phyloP scores from a whole-genome alignment of 2,888 invertebrate species.

The Protodeltote pygarga region DNA sequence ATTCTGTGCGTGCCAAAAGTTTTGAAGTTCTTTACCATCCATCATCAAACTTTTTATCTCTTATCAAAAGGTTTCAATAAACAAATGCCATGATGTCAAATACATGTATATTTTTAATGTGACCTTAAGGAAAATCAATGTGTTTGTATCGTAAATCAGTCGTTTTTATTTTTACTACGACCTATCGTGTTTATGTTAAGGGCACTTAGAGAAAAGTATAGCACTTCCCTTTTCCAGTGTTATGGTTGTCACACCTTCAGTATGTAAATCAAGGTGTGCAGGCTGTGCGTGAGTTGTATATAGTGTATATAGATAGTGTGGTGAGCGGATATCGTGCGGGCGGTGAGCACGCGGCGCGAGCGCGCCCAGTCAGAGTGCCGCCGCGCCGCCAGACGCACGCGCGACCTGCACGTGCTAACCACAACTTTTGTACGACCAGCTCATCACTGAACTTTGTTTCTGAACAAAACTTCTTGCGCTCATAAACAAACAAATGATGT shows the following conservation, averaged over 20 bases:
- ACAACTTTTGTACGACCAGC: slow-evolving; percentile 60
- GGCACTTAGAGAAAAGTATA: slow-evolving; percentile 11
- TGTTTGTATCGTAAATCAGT: too few species aligned
- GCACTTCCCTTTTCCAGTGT: slow-evolving; percentile 23
- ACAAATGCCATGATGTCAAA: too few species aligned
- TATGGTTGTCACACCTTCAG: slow-evolving; percentile 58
- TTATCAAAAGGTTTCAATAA: neutral
- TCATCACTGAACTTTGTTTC: slow-evolving; percentile 73
- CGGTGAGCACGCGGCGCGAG: slow-evolving; percentile 80
- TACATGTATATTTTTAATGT: too few species aligned
- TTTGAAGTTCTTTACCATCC: slow-evolving; percentile 28
- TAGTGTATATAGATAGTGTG: slow-evolving; percentile 73
- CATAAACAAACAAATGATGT: slow-evolving; percentile 71
- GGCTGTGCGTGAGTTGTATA: slow-evolving; percentile 63
- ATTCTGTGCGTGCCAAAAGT: slow-evolving; percentile 42
- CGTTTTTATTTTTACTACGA: neutral
- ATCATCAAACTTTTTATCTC: slow-evolving; percentile 31
- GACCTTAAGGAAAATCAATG: too few species aligned
- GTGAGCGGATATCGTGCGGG: slow-evolving; percentile 81
- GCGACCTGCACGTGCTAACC: slow-evolving; percentile 74
- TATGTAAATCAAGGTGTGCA: slow-evolving; percentile 79
- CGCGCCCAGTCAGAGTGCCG: slow-evolving; percentile 87
- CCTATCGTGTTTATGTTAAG: slow-evolving; percentile 9
- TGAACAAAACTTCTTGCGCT: slow-evolving; percentile 52
- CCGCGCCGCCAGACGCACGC: slow-evolving; percentile 85